A percentile compares a stretch with the other conserved stretches of the same genome.
Conservation (phyloP, 1,140 invertebrate species). For the Aphaenogaster floridana region DNA sequence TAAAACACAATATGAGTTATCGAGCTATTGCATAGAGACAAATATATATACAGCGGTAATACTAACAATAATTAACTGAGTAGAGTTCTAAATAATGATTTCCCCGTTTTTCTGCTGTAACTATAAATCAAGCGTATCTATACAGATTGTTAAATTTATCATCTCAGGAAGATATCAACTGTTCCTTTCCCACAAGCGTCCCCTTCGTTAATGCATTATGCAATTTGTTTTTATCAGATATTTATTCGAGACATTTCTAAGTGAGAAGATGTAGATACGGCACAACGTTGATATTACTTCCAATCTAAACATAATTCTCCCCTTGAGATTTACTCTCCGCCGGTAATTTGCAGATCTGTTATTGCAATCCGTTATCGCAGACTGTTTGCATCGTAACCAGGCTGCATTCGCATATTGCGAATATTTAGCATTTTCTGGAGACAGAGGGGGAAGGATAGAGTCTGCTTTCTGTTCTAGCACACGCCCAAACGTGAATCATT, state of each 20-base stretch:
- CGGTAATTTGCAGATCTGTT: conserved; percentile 1
- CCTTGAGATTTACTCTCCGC: background rate
- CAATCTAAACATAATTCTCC: conserved; percentile 14
- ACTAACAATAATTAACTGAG: background rate
- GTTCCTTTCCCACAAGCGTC: background rate
- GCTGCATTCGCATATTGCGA: background rate
- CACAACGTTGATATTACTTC: background rate
- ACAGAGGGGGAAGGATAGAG: background rate
- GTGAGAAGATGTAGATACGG: conserved; percentile 36
- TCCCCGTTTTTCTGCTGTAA: background rate
- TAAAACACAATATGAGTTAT: background rate
- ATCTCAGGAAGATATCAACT: background rate
- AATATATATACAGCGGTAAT: background rate
- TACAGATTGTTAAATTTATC: background rate
- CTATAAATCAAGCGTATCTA: background rate
- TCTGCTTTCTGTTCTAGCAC: background rate
- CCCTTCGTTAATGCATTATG: conserved; percentile 4
- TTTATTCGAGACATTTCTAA: conserved; percentile 16
- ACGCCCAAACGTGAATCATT: conserved; percentile 23
- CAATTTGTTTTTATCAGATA: conserved; percentile 33
- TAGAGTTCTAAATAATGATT: background rate
- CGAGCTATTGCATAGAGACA: background rate
- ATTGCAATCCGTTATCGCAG: background rate
- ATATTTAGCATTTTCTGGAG: background rate
- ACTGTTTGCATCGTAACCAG: background rate